Conservation (phyloP, 2,113 vertebrate species). For the Chlorodrepanis virens region DNA sequence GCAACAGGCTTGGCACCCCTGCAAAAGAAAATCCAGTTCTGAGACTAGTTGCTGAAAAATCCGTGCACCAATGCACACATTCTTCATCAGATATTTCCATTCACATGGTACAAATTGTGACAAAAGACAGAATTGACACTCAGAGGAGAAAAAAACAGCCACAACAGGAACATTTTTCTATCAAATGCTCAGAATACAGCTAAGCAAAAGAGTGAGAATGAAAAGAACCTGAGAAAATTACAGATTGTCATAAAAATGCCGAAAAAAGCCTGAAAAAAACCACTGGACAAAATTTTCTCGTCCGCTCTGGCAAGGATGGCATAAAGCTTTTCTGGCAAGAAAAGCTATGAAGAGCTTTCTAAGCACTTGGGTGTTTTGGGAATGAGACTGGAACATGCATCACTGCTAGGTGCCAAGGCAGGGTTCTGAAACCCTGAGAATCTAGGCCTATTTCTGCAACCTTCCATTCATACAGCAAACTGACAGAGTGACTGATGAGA, state of each 20-base stretch:
- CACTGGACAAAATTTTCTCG: neutral
- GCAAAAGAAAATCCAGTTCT: neutral
- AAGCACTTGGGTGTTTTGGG: neutral
- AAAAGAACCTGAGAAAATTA: neutral
- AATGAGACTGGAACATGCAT: neutral
- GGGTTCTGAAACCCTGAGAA: neutral
- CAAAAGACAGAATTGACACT: neutral
- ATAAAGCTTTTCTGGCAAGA: neutral
- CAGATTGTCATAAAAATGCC: neutral
- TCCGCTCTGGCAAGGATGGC: neutral
- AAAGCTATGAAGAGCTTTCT: neutral
- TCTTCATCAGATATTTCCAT: neutral
- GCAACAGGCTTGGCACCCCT: constrained; percentile 90
- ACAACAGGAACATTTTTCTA: neutral
- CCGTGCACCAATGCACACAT: neutral
- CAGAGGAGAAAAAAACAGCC: accelerated
- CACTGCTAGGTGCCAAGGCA: neutral
- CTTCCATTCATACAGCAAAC: neutral
- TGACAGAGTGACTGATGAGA: neutral
- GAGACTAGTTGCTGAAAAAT: neutral
- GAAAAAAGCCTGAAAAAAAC: neutral
- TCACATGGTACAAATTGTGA: neutral
- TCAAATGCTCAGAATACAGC: neutral
- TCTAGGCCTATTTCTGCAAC: neutral
- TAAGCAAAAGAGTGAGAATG: neutral